A percentile compares a stretch with the other conserved stretches of the same genome.
These are phyloP conservation scores for Ditylenchus dipsaci DNA, from an alignment of 1,140 invertebrate genomes.

Conservation along the genomic window DNA sequence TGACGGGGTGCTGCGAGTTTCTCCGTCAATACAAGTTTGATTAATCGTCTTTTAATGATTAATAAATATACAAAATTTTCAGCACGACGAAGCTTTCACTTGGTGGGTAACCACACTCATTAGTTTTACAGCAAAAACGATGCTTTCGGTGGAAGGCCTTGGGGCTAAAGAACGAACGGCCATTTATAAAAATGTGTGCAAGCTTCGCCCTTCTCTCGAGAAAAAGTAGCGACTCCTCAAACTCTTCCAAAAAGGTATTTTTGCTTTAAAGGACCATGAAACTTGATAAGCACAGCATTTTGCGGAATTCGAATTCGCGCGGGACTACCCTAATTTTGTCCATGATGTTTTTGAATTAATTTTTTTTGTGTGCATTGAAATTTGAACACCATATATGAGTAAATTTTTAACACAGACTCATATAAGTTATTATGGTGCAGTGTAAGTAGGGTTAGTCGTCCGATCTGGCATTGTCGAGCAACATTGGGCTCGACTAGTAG, in stretches of 20 bases:
- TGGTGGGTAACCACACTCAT: constrained; percentile 12
- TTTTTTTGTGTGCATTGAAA: no score
- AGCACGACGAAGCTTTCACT: constrained; percentile 8
- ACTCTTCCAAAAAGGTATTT: constrained; percentile 1
- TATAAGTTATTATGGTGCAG: no score
- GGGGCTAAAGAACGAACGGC: background rate
- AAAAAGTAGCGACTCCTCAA: background rate
- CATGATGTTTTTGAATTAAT: no score
- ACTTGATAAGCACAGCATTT: no score
- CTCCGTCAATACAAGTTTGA: background rate
- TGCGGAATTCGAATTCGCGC: no score
- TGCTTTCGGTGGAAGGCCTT: constrained; percentile 9
- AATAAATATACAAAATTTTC: background rate
- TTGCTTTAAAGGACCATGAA: background rate
- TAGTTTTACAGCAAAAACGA: constrained; percentile 2
- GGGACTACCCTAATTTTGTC: no score
- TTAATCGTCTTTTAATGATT: background rate
- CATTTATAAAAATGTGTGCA: constrained; percentile 6
- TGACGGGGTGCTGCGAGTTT: constrained; percentile 10
- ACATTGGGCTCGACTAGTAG: no score
- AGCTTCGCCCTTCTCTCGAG: constrained; percentile 3
- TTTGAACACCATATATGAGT: no score
- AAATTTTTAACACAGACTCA: no score
- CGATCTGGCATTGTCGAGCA: no score
- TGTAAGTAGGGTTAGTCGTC: no score